These are phyloP conservation scores for Euphonia xanthogaster DNA, from an alignment of 2,797 vertebrate species.

Conservation along the genomic window DNA sequence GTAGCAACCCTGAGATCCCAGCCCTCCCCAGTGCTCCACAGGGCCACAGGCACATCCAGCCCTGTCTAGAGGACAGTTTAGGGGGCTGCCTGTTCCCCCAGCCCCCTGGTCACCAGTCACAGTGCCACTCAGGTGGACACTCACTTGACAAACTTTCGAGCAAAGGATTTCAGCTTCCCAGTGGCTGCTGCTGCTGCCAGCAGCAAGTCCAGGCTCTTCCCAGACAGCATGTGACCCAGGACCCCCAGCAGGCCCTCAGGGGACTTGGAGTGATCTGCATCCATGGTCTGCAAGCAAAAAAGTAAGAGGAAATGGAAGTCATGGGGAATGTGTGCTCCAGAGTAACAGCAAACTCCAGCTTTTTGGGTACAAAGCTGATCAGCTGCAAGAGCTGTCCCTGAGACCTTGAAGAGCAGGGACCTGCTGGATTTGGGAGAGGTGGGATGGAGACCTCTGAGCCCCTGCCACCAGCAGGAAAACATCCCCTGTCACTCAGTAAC, in stretches of 20 bases:
- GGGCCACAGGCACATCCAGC: background rate
- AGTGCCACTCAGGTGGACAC: background rate
- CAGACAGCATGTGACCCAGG: constrained; percentile 96
- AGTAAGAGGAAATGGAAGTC: background rate
- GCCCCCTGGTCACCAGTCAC: background rate
- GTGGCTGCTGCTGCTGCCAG: constrained; percentile 94
- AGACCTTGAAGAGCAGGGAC: background rate
- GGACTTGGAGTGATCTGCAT: constrained; percentile 97
- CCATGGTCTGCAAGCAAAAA: constrained; percentile 85
- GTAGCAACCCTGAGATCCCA: background rate
- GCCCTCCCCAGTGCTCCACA: background rate
- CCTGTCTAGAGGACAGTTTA: background rate
- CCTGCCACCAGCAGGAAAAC: background rate
- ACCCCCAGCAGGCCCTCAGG: constrained; percentile 94
- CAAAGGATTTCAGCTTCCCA: constrained; percentile 95
- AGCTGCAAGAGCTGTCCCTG: background rate
- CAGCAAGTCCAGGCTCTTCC: constrained; percentile 93
- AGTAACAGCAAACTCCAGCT: background rate
- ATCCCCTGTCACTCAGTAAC: background rate
- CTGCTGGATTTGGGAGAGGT: background rate
- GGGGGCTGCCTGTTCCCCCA: background rate
- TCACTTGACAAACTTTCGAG: constrained; percentile 97
- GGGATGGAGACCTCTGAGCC: background rate
- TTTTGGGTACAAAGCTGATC: background rate
- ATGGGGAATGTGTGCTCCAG: background rate